Evolutionary conservation across 2,888 invertebrate species (phyloP).

Genomic region (Mythimna ferrago): DNA sequence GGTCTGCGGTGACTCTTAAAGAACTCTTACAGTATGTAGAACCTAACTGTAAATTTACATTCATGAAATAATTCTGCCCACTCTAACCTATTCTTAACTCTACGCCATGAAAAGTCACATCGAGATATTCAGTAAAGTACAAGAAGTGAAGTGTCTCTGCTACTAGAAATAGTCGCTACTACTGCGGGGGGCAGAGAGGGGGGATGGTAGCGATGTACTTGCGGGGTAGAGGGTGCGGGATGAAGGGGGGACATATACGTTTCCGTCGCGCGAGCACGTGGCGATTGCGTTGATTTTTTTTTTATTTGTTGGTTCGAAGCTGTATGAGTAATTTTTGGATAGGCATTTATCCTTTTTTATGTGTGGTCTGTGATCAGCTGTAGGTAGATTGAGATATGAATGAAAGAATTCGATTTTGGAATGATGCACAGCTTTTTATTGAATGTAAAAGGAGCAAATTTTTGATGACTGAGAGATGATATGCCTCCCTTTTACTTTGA

Average conservation of each 20-base stretch:
- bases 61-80: conserved; percentile 6
- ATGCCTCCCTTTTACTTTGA: not conserved
- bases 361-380: conserved; percentile 26
- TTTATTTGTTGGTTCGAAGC: conserved; percentile 50
- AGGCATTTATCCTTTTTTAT: conserved; percentile 50
- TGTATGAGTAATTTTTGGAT: conserved; percentile 56
- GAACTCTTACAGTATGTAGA: too few relatives aligned
- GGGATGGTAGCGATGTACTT: conserved; percentile 56
- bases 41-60: too few relatives aligned
- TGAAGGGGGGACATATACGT: conserved; percentile 58
- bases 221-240: conserved; percentile 43
- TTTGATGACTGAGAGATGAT: too few relatives aligned
- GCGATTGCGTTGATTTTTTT: conserved; percentile 73
- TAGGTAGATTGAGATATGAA: conserved; percentile 8
- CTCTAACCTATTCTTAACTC: conserved; percentile 66
- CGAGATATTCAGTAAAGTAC: conserved; percentile 82
- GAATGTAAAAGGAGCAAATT: not conserved
- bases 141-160: conserved; percentile 84
- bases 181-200: conserved; percentile 59
- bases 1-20: too few relatives aligned
- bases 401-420: conserved; percentile 1
- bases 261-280: conserved; percentile 83
- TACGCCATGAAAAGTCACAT: conserved; percentile 76
- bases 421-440: not conserved
- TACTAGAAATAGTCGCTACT: conserved; percentile 83